Evolutionary conservation across 2,888 invertebrate species (phyloP), one percentile per base, ranked within the genome.

Genomic region (Hypomecis punctinalis): DNA sequence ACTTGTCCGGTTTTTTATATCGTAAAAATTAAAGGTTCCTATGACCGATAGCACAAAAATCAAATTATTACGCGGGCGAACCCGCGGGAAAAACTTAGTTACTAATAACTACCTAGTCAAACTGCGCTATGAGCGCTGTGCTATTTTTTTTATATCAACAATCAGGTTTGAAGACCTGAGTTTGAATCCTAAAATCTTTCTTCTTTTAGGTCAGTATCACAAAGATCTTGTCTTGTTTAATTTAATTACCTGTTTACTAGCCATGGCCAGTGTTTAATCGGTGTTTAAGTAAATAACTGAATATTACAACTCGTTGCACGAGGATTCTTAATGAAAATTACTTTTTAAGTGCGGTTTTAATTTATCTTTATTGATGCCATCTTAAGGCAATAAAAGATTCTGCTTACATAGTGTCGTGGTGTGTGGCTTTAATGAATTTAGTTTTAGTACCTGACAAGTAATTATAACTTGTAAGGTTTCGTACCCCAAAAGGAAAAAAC

Each of bases 241-340:
- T 43, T 45, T 45, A 56, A 54, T 45, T 58, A 61, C 63, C 58
- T 61, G 61, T 54, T 53, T 45, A 61, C 66, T 35, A 58, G 42
- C 40, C 33, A 52, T 52, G 46, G 23, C n/a, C 46, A 36, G 10
- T 48, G 58, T 67, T 61, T 61, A 64, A 61, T 61, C 57, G 43
- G 49, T 49, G 36, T 59, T 57, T 49, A 61, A 57, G 52, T 61
- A 51, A 42, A 55, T 59, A 58, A 58, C 49, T 47, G 49, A 39
- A 55, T 45, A 64, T 60, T 58, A 60, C 11, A 43, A 46, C 43
- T 58, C 45, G 48, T 53, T 37, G 46, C 10, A 35, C 40, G 49
- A 23, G 39, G 40, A 6, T 37, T 46, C 23, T 62, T 56, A 57
- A 63, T 63, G 23, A 63, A 40, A 57, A 59, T 64, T 45, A 45